Evolutionary conservation across 2,888 invertebrate species (phyloP).

Genomic region (Caenorhabditis sp.): DNA sequence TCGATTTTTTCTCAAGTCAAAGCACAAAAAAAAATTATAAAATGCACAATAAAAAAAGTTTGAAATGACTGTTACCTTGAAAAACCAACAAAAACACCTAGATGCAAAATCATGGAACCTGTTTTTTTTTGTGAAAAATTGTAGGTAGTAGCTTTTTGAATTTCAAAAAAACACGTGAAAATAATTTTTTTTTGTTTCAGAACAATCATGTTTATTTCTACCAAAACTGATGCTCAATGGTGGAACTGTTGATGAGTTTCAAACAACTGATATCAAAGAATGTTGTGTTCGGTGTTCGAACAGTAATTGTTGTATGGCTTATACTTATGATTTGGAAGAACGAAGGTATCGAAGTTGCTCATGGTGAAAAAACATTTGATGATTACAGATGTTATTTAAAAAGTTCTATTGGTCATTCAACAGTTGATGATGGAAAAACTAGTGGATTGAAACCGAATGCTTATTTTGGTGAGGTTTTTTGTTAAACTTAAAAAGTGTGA

Average conservation of each 20-base stretch:
- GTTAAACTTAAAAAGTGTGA: too few relatives aligned
- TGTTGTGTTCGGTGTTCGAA: conserved; percentile 52
- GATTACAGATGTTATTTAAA: conserved; percentile 60
- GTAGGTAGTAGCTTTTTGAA: too few relatives aligned
- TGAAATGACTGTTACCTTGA: too few relatives aligned
- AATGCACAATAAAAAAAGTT: too few relatives aligned
- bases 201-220: conserved; percentile 61
- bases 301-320: conserved; percentile 60
- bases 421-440: conserved; percentile 52
- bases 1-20: too few relatives aligned
- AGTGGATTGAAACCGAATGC: conserved; percentile 65
- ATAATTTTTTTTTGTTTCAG: too few relatives aligned
- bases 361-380: too few relatives aligned
- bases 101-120: too few relatives aligned
- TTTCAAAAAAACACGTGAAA: too few relatives aligned
- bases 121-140: too few relatives aligned
- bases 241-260: conserved; percentile 65
- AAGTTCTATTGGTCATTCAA: conserved; percentile 62
- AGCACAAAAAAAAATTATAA: too few relatives aligned
- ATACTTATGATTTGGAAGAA: conserved; percentile 44
- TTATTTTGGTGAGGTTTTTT: conserved; percentile 35
- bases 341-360: conserved; percentile 37
- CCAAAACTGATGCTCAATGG: conserved; percentile 60
- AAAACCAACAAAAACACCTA: too few relatives aligned
- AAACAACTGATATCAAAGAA: conserved; percentile 48